These are phyloP conservation scores for Prunella strophiata DNA, from an alignment of 2,797 vertebrate genomes.

Conservation along the genomic window DNA sequence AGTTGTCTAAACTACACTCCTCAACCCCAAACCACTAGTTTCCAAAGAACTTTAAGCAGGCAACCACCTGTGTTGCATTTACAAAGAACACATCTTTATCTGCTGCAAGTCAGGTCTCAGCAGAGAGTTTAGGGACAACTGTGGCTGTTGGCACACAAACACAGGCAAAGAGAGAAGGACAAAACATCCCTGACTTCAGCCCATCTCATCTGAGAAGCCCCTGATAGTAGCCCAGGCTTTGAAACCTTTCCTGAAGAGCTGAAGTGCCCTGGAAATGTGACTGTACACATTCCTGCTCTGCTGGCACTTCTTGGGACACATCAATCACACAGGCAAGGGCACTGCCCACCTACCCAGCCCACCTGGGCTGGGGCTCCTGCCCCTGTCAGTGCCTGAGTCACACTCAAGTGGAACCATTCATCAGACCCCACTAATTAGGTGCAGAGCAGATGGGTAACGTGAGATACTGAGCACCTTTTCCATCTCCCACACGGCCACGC, in stretches of 20 bases:
- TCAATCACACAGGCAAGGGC: not conserved
- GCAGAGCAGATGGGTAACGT: slow-evolving; percentile 45
- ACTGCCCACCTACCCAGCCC: not conserved
- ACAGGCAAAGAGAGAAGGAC: not conserved
- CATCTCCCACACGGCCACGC: slow-evolving; percentile 30
- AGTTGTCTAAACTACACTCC: not conserved
- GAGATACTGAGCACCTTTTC: slow-evolving; percentile 42
- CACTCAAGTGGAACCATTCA: not conserved
- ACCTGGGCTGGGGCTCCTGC: not conserved
- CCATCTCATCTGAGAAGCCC: not conserved
- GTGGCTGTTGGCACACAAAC: not conserved
- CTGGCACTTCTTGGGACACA: not conserved
- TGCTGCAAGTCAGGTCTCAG: not conserved
- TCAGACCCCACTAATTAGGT: slow-evolving; percentile 46
- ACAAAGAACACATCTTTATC: not conserved
- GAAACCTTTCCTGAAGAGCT: not conserved
- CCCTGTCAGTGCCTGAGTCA: not conserved
- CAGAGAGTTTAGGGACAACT: not conserved
- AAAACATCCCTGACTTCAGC: not conserved
- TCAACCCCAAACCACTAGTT: not conserved
- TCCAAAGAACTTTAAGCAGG: not conserved
- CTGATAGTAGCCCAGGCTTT: not conserved
- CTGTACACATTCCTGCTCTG: rapidly evolving
- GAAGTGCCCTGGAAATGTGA: not conserved
- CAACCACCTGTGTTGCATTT: not conserved